Evolutionary conservation across 2,888 invertebrate species (phyloP).

Genomic region (Antitype chi): DNA sequence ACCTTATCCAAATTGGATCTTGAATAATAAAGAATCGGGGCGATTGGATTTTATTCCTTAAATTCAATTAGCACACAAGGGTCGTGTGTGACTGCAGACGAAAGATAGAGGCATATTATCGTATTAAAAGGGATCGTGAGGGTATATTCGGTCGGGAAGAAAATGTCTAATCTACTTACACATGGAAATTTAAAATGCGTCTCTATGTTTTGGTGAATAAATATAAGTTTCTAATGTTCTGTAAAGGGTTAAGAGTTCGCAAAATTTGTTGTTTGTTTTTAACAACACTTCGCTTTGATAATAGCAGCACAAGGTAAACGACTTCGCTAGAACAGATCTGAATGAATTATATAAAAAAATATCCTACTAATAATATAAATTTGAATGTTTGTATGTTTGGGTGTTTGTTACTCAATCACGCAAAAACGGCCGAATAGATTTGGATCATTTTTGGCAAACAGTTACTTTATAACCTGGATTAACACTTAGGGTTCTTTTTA

Average conservation of each 20-base stretch:
- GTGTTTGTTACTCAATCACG: too few relatives aligned
- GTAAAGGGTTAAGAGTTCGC: not conserved
- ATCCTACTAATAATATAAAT: too few relatives aligned
- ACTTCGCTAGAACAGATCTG: not conserved
- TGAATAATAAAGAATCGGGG: constrained; percentile 91
- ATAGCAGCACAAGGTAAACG: not conserved
- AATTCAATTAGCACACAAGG: constrained; percentile 91
- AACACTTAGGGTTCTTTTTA: too few relatives aligned
- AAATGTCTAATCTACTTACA: constrained; percentile 64
- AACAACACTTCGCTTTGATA: not conserved
- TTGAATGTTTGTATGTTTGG: too few relatives aligned
- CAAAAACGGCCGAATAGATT: too few relatives aligned
- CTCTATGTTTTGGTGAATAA: constrained; percentile 21
- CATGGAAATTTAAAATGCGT: constrained; percentile 59
- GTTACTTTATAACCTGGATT: too few relatives aligned
- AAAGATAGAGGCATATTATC: constrained; percentile 89
- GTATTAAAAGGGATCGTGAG: constrained; percentile 88
- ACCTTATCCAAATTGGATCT: constrained; percentile 91
- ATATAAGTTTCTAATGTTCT: constrained; percentile 3
- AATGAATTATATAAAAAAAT: constrained; percentile 19
- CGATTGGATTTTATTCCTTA: constrained; percentile 91
- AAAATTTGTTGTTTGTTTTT: not conserved
- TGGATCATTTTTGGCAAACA: too few relatives aligned
- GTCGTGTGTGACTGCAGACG: constrained; percentile 90
- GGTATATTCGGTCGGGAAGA: constrained; percentile 77